Evolutionary conservation across 2,888 invertebrate species (phyloP).

Genomic region (Alloscopus bannaensis): DNA sequence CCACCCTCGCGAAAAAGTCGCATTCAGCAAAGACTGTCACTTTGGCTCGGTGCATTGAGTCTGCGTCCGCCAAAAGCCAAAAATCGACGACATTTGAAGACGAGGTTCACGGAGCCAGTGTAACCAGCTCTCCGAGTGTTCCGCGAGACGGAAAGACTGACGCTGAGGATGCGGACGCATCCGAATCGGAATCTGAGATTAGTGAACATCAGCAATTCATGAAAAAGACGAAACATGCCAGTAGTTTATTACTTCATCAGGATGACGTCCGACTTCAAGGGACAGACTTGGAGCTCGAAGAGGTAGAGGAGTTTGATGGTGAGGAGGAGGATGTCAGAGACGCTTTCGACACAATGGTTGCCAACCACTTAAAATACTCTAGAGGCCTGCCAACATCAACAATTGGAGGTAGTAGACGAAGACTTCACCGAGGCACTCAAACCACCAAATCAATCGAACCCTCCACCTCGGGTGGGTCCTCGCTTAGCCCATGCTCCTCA

Average conservation of each 20-base stretch:
- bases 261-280: conserved; percentile 20
- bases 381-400: conserved; percentile 44
- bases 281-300: conserved; percentile 53
- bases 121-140: background rate
- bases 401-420: conserved; percentile 32
- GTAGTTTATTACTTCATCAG: no score
- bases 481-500: conserved; percentile 61
- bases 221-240: conserved; percentile 13
- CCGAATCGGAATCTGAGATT: conserved; percentile 59
- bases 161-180: conserved; percentile 58
- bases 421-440: conserved; percentile 62
- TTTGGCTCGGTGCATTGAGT: background rate
- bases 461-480: conserved; percentile 52
- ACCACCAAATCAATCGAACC: conserved; percentile 65
- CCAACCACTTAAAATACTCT: conserved; percentile 63
- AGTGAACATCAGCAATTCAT: conserved; percentile 29
- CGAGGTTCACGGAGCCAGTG: background rate
- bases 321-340: conserved; percentile 60
- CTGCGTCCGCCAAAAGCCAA: conserved; percentile 19
- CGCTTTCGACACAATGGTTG: conserved; percentile 65
- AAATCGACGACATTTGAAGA: conserved; percentile 6
- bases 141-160: background rate
- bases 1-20: conserved; percentile 15
- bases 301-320: conserved; percentile 46
- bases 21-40: conserved; percentile 1